Conservation (phyloP, 2,113 vertebrate genomes). For the Montifringilla adamsi region DNA sequence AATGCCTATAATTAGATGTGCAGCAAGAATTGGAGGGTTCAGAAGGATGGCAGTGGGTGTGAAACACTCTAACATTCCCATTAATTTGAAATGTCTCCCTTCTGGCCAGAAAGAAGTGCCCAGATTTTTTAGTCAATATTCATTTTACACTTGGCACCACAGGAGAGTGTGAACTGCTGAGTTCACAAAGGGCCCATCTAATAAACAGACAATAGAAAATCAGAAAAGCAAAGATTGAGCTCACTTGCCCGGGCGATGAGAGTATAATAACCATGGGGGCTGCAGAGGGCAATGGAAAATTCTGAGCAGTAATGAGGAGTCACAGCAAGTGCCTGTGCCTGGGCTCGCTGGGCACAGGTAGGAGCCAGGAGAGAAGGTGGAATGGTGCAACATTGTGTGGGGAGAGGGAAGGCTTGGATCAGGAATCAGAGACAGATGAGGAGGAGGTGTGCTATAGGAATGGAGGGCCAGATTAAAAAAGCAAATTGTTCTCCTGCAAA, state of each 20-base stretch:
- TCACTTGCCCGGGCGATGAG: constrained; percentile 19
- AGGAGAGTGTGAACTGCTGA: constrained; percentile 56
- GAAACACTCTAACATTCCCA: constrained; percentile 50
- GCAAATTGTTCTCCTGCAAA: not conserved
- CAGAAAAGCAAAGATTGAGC: constrained; percentile 42
- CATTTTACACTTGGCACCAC: constrained; percentile 72
- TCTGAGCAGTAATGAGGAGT: constrained; percentile 37
- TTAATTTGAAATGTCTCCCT: constrained; percentile 57
- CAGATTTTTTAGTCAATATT: constrained; percentile 72
- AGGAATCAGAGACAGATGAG: constrained; percentile 4
- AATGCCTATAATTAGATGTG: constrained; percentile 40
- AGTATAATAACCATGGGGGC: constrained; percentile 42
- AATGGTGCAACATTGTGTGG: not conserved
- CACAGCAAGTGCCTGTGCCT: not conserved
- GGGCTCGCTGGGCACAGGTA: not conserved
- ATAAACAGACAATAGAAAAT: constrained; percentile 69
- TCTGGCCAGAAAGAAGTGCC: constrained; percentile 56
- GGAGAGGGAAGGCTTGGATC: not conserved
- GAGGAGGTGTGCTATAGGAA: not conserved
- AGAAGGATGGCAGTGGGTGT: constrained; percentile 45
- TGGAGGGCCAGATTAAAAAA: not conserved
- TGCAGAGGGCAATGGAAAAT: constrained; percentile 53
- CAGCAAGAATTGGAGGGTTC: constrained; percentile 20
- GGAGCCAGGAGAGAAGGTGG: not conserved
- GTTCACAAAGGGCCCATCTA: constrained; percentile 59